A percentile compares a stretch with the other conserved stretches of the same genome.
Evolutionary conservation across 2,113 vertebrate genomes (phyloP).

Genomic region (Cyphomyrus discorhynchus): DNA sequence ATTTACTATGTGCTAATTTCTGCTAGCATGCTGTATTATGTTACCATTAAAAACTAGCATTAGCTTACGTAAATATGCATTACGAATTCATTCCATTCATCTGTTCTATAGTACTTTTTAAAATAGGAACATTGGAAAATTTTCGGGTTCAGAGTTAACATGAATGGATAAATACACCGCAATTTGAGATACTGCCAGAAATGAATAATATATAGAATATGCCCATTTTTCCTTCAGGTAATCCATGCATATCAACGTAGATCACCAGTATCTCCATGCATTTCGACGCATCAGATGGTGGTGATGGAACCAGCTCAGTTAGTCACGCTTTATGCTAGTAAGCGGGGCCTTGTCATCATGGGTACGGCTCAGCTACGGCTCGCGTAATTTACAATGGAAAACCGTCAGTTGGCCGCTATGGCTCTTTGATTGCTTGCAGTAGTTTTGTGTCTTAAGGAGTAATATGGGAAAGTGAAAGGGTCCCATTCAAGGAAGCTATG

Average conservation of each 20-base stretch:
- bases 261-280: background rate
- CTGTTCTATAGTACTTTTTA: no score
- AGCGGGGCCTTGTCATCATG: no score
- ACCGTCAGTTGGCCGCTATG: background rate
- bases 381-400: background rate
- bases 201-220: background rate
- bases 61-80: no score
- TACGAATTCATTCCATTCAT: no score
- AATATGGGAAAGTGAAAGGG: background rate
- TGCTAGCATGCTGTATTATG: background rate
- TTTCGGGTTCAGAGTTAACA: no score
- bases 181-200: background rate
- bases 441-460: background rate
- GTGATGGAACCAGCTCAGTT: background rate
- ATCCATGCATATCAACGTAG: background rate
- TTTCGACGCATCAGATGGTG: background rate
- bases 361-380: background rate
- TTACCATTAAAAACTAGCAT: background rate
- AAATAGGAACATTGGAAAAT: no score
- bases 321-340: no score
- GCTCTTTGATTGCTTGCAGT: background rate
- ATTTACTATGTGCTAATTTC: background rate
- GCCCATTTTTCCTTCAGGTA: background rate
- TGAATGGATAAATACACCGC: no score
- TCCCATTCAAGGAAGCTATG: background rate